A percentile compares a stretch with the other conserved stretches of the same genome.
phyloP scores from a whole-genome alignment of 1,140 invertebrate genomes.

The Scaptomyza montana region DNA sequence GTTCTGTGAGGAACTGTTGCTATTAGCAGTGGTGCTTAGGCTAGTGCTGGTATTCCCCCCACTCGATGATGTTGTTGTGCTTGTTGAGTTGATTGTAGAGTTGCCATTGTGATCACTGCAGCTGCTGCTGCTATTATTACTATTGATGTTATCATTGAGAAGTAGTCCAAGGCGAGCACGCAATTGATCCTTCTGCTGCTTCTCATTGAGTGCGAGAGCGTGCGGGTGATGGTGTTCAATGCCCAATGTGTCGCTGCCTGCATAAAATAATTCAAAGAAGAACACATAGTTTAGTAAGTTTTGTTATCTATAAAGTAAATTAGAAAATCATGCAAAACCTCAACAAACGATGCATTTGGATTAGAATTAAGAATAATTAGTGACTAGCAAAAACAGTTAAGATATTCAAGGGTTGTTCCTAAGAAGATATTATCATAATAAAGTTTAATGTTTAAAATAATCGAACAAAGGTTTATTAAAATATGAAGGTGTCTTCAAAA shows the following conservation, averaged over 20 bases:
- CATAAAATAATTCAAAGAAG: background rate
- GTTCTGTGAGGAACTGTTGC: constrained; percentile 69
- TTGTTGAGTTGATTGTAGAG: constrained; percentile 66
- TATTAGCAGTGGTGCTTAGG: constrained; percentile 42
- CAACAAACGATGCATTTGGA: background rate
- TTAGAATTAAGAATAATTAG: no score
- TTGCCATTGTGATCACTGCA: constrained; percentile 83
- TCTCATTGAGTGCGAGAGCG: constrained; percentile 50
- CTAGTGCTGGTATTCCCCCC: constrained; percentile 28
- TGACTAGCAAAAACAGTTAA: no score
- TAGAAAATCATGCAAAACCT: background rate
- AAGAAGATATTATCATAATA: no score
- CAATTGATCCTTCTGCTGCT: constrained; percentile 86
- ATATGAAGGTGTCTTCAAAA: no score
- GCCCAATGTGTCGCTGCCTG: constrained; percentile 68
- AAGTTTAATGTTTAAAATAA: no score
- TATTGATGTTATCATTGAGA: constrained; percentile 87
- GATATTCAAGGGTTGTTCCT: no score
- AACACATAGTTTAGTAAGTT: background rate
- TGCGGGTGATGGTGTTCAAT: constrained; percentile 61
- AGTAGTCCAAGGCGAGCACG: constrained; percentile 93
- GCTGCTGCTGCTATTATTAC: constrained; percentile 65
- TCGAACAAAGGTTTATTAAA: no score
- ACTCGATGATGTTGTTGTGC: constrained; percentile 86
- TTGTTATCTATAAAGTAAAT: background rate